phyloP scores from a whole-genome alignment of 1,140 invertebrate species.

The Limonius californicus region DNA sequence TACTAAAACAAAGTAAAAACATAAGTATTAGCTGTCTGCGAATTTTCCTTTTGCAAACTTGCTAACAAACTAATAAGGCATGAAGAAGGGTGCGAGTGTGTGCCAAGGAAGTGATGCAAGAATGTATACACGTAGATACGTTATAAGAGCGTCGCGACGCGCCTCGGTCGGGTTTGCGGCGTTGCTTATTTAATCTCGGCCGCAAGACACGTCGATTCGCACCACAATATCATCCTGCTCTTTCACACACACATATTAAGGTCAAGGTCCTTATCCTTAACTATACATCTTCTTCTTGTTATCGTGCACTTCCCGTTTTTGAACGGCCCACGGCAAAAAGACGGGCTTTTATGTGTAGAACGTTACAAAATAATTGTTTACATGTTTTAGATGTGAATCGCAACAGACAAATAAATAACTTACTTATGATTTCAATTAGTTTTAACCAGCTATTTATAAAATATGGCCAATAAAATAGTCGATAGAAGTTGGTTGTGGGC shows the following conservation, averaged over 20 bases:
- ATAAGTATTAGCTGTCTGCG: no score
- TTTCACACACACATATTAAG: constrained; percentile 10
- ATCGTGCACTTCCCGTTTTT: no score
- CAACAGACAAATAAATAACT: no score
- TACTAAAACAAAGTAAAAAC: no score
- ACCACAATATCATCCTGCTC: constrained; percentile 10
- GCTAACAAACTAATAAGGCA: not conserved
- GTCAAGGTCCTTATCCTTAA: constrained; percentile 11
- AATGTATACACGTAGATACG: constrained; percentile 7
- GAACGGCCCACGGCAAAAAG: no score
- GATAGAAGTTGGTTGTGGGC: no score
- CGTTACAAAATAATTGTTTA: no score
- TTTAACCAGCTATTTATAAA: no score
- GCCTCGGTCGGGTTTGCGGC: constrained; percentile 7
- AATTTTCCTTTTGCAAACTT: not conserved
- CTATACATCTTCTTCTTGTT: not conserved
- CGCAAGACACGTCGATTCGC: constrained; percentile 13
- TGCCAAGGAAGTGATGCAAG: not conserved
- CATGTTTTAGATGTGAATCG: no score
- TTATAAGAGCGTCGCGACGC: constrained; percentile 6
- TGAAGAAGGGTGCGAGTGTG: constrained; percentile 5
- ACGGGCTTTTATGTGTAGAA: no score
- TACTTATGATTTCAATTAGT: no score
- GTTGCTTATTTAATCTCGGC: constrained; percentile 12
- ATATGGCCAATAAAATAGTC: no score